Evolutionary conservation across 2,797 vertebrate genomes (phyloP).

Genomic region (Urosaurus nigricauda): DNA sequence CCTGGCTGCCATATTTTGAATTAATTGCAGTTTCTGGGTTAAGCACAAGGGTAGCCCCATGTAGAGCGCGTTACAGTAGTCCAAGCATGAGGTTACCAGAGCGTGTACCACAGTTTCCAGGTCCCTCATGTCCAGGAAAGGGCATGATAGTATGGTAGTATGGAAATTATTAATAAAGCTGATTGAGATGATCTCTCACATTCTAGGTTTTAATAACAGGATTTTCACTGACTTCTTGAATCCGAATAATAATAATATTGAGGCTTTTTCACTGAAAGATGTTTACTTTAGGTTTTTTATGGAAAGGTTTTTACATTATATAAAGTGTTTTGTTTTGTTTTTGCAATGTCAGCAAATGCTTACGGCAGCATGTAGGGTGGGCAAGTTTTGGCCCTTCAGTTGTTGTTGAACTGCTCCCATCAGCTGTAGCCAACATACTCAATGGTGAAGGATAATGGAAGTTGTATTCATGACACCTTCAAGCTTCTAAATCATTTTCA

Average conservation of each 20-base stretch:
- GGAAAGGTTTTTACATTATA: neutral
- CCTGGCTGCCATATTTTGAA: too few relatives aligned
- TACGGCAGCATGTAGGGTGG: neutral
- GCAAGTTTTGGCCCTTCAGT: too few relatives aligned
- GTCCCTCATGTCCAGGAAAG: too few relatives aligned
- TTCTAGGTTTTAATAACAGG: neutral
- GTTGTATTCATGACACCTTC: neutral
- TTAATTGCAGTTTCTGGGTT: too few relatives aligned
- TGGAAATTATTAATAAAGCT: constrained; percentile 10
- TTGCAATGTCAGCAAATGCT: neutral
- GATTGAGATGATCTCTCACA: neutral
- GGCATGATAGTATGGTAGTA: too few relatives aligned
- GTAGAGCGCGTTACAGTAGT: too few relatives aligned
- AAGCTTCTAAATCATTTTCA: neutral
- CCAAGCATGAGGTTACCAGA: too few relatives aligned
- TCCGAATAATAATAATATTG: neutral
- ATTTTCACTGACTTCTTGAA: neutral
- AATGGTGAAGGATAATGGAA: too few relatives aligned
- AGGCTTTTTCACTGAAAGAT: neutral
- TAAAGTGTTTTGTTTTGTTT: neutral
- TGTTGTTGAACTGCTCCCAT: too few relatives aligned
- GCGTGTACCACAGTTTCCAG: too few relatives aligned
- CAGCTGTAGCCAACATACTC: too few relatives aligned
- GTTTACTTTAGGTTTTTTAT: neutral
- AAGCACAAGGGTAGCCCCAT: too few relatives aligned